Evolutionary conservation across 2,888 invertebrate genomes (phyloP), one percentile per base, ranked within the genome.

Genomic region (Eulithis prunata): DNA sequence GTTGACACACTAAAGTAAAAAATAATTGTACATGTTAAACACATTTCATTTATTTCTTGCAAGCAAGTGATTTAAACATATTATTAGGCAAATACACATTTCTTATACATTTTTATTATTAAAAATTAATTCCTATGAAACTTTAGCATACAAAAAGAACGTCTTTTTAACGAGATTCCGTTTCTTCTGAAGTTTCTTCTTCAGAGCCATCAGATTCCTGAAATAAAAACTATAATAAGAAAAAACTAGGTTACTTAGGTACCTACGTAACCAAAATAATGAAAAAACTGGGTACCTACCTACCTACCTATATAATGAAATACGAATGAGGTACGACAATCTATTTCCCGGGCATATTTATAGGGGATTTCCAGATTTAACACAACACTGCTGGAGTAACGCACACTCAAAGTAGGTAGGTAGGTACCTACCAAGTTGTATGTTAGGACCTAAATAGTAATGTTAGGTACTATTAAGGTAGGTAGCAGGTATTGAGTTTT

Each of bases 161-260:
- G 3, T 41, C 75, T 71, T 71, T 73, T 76, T 79, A 90, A 71
- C 87, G 89, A 4, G 91, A 91, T 75, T 91, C 92, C 1, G 88
- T 85, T 62, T 89, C 90, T 69, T 90, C 90, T 6, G 91, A 86
- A 13, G 88, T 81, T 11, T 85, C 85, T 51, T 88, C 90, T 49
- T 84, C 89, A 46, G 88, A 83, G 58, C 83, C 86, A 56, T 89
- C 91, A 1, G 90, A 85, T 54, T 85, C 90, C 91, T 91, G 75
- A 2, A 77, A 77, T 65, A 71, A 68, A 70, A 68, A 73, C 2
- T 0, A 14, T 1, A 21, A 21, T 21, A 21, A 21, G 8, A 47
- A 46, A 13, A 47, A 47, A 49, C 4, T 3, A 21, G 3, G 10
- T 21, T 13, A 46, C 52, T 21, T 21, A 2, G 21, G 21, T 21